These are phyloP conservation scores for Heliconius hermathena DNA, from an alignment of 1,140 invertebrate species.

Conservation along the genomic window DNA sequence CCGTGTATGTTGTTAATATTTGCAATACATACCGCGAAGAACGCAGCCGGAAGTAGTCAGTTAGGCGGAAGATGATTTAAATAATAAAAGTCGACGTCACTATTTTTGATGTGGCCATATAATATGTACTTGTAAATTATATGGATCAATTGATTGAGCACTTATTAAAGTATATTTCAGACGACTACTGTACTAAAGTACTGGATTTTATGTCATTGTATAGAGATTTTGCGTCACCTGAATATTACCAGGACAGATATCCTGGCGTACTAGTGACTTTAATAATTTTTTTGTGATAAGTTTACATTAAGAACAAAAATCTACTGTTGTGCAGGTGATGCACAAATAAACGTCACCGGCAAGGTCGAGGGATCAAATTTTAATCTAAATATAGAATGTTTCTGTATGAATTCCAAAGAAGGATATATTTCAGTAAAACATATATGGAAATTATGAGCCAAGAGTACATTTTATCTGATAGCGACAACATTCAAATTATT, in stretches of 20 bases:
- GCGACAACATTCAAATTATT: conserved; percentile 47
- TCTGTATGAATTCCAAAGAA: conserved; percentile 55
- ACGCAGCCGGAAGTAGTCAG: conserved; percentile 34
- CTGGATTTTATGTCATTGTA: no score
- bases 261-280: no score
- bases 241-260: no score
- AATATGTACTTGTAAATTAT: background rate
- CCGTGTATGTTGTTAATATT: conserved; percentile 9
- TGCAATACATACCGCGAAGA: conserved; percentile 1
- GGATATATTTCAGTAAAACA: conserved; percentile 51
- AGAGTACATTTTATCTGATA: conserved; percentile 66
- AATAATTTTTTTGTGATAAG: no score
- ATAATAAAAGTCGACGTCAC: conserved; percentile 6
- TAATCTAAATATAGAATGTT: conserved; percentile 49
- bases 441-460: conserved; percentile 56
- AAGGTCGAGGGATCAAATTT: conserved; percentile 31
- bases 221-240: no score
- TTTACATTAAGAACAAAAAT: background rate
- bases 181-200: no score
- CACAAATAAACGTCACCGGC: conserved; percentile 21
- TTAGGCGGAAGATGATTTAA: conserved; percentile 33
- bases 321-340: conserved; percentile 24
- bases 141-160: background rate
- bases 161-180: background rate
- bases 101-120: background rate